Evolutionary conservation across 2,113 vertebrate genomes (phyloP).

Genomic region (Crotophaga sulcirostris): DNA sequence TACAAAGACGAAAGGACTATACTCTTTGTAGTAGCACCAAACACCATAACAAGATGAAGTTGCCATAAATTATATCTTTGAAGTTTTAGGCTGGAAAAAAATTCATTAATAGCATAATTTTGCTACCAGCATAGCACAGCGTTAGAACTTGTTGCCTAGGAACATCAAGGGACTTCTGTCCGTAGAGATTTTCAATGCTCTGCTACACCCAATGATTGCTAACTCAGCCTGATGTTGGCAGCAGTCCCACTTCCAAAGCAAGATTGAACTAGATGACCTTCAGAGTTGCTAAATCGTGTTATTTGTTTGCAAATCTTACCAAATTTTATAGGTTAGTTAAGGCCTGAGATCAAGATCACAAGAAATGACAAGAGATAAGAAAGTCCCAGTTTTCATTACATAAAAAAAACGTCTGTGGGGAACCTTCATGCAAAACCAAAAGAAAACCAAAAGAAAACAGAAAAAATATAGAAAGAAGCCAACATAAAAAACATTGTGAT

Average conservation of each 20-base stretch:
- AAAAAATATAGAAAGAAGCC: background rate
- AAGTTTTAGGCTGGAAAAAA: background rate
- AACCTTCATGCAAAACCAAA: background rate
- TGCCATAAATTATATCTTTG: background rate
- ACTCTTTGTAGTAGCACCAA: background rate
- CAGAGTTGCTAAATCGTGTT: background rate
- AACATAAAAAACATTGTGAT: background rate
- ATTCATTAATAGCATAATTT: background rate
- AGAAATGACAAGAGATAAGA: background rate
- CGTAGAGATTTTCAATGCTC: background rate
- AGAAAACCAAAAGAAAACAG: background rate
- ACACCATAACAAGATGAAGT: background rate
- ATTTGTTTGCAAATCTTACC: background rate
- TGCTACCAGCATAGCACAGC: background rate
- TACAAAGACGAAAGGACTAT: background rate
- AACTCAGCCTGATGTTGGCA: background rate
- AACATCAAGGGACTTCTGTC: background rate
- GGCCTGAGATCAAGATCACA: background rate
- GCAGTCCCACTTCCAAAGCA: background rate
- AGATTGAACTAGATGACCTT: background rate
- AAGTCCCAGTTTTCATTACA: background rate
- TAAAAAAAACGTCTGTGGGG: no score
- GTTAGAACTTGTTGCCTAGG: background rate
- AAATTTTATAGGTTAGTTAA: background rate
- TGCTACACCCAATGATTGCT: background rate